Conservation (phyloP, 2,797 vertebrate genomes). For the Lacerta viridis region DNA sequence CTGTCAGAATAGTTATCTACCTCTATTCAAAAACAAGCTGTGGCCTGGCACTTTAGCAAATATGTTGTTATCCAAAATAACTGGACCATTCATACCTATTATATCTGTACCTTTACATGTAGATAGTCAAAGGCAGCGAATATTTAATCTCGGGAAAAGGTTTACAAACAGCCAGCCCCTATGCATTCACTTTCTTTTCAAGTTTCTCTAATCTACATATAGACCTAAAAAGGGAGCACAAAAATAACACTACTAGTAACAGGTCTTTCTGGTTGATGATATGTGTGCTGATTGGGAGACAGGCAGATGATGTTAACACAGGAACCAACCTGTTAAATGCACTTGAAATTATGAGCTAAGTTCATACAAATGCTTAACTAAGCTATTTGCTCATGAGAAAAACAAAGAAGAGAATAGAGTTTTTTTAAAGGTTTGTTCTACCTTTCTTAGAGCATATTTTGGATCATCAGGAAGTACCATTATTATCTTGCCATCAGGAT, state of each 20-base stretch:
- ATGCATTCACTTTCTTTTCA: not conserved
- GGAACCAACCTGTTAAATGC: not conserved
- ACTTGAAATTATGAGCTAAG: not conserved
- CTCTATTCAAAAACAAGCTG: not conserved
- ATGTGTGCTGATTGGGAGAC: not conserved
- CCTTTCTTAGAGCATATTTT: slow-evolving; percentile 99
- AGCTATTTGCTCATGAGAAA: not conserved
- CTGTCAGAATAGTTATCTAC: not conserved
- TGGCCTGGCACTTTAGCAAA: not conserved
- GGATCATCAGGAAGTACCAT: slow-evolving; percentile 98
- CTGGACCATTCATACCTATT: slow-evolving; percentile 5
- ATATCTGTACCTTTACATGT: not conserved
- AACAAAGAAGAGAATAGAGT: not conserved
- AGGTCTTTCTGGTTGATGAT: not conserved
- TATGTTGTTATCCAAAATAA: not conserved
- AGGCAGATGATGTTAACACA: not conserved
- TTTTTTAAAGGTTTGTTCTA: slow-evolving; percentile 66
- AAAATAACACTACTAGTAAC: not conserved
- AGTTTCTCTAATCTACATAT: not conserved
- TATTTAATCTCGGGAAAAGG: not conserved
- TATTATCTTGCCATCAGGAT: slow-evolving; percentile 97
- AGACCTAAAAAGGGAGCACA: not conserved
- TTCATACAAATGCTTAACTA: not conserved
- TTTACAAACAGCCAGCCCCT: not conserved
- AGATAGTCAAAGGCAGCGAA: not conserved